Evolutionary conservation across 2,888 invertebrate species (phyloP).

Genomic region (Fabriciana adippe): DNA sequence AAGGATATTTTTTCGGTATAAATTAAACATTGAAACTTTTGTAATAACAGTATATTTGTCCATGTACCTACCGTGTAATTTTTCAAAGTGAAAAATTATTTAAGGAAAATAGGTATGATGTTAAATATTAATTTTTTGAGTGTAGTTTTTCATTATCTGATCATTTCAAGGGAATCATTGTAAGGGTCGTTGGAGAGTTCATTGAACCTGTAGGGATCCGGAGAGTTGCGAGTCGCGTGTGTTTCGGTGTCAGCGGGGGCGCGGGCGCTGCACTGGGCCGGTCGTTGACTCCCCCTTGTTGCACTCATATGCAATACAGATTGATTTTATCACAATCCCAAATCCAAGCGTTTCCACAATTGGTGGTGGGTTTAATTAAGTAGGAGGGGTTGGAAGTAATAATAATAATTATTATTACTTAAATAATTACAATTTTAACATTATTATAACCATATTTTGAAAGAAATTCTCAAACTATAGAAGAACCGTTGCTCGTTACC

Average conservation of each 20-base stretch:
- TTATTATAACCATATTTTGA: too few relatives aligned
- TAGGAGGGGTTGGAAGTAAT: too few relatives aligned
- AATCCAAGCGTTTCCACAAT: background rate
- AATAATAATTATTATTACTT: too few relatives aligned
- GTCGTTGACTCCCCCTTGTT: conserved; percentile 72
- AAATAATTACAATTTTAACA: too few relatives aligned
- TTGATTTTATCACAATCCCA: conserved; percentile 53
- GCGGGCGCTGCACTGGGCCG: conserved; percentile 65
- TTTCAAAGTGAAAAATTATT: too few relatives aligned
- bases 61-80: too few relatives aligned
- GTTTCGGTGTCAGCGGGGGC: conserved; percentile 55
- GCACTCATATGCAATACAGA: conserved; percentile 57
- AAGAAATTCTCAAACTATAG: background rate
- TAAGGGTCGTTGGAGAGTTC: conserved; percentile 65
- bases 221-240: conserved; percentile 57
- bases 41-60: too few relatives aligned
- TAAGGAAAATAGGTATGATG: too few relatives aligned
- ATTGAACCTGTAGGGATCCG: conserved; percentile 73
- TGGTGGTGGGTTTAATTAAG: too few relatives aligned
- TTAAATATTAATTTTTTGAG: conserved; percentile 17
- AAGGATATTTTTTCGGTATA: conserved; percentile 40
- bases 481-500: conserved; percentile 8
- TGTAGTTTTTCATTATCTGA: conserved; percentile 28
- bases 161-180: conserved; percentile 52
- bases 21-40: too few relatives aligned